A percentile compares a stretch with the other conserved stretches of the same genome.
These are phyloP conservation scores for Amblyopsis rosae DNA, from an alignment of 2,113 vertebrate species.

Conservation along the genomic window DNA sequence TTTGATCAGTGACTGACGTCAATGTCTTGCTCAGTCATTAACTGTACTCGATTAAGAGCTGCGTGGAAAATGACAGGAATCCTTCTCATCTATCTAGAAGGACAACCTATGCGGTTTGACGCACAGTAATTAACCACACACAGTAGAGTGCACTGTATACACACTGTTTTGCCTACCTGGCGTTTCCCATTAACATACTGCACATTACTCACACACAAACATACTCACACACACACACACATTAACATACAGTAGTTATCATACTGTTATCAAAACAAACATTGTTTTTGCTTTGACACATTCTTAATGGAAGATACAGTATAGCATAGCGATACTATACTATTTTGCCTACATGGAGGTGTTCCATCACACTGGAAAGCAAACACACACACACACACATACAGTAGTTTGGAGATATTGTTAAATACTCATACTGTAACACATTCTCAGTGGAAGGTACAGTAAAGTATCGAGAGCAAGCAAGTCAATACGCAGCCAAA, in stretches of 20 bases:
- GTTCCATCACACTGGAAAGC: no score
- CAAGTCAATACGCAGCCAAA: no score
- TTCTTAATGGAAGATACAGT: no score
- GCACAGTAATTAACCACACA: constrained; percentile 17
- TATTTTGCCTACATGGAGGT: no score
- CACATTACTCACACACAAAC: constrained; percentile 4
- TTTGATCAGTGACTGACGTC: constrained; percentile 48
- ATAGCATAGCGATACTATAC: no score
- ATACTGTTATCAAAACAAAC: neutral
- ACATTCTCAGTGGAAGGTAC: no score
- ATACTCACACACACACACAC: constrained; percentile 7
- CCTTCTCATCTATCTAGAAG: constrained; percentile 13
- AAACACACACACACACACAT: neutral
- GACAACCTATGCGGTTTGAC: constrained; percentile 13
- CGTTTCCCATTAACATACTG: neutral
- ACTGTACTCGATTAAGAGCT: constrained; percentile 46
- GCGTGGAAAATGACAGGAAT: constrained; percentile 29
- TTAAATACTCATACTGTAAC: no score
- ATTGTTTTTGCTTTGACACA: no score
- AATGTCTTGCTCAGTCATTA: constrained; percentile 30
- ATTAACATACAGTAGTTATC: neutral
- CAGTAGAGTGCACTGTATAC: neutral
- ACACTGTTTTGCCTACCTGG: no score
- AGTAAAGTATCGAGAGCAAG: no score
- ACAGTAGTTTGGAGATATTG: neutral